Percentiles rank a stretch among this genome's conserved stretches.
phyloP scores from a whole-genome alignment of 2,797 vertebrate genomes.

The Sebastes iracundus region DNA sequence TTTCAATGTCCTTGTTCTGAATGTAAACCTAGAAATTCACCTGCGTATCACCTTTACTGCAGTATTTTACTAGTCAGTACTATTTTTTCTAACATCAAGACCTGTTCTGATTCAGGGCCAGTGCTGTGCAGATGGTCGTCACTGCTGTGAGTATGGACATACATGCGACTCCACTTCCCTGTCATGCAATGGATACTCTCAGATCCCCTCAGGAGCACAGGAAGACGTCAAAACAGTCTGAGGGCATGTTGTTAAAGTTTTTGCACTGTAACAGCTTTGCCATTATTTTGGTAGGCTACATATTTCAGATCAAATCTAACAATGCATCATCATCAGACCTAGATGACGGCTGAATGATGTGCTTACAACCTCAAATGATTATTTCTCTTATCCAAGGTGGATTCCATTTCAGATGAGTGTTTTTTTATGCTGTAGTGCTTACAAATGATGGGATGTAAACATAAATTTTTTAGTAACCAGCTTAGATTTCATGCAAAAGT shows the following conservation, averaged over 20 bases:
- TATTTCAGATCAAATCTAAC: neutral
- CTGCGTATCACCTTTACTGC: neutral
- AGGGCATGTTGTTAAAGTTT: neutral
- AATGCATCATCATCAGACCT: neutral
- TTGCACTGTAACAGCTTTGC: neutral
- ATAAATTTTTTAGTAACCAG: neutral
- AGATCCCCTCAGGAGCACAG: conserved; percentile 20
- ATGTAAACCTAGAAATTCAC: neutral
- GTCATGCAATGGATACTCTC: conserved; percentile 33
- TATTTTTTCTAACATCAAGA: conserved; percentile 15
- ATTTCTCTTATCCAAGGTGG: neutral
- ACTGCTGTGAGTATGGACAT: conserved; percentile 76
- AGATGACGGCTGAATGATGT: neutral
- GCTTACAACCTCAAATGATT: neutral
- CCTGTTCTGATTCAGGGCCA: conserved; percentile 59
- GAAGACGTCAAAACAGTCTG: conserved; percentile 8
- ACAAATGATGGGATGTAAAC: neutral
- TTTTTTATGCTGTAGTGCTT: neutral
- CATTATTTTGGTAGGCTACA: neutral
- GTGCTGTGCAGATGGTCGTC: conserved; percentile 71
- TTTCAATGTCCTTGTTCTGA: neutral
- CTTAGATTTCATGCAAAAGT: neutral
- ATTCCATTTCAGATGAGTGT: neutral
- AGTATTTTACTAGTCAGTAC: neutral
- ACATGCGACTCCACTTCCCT: conserved; percentile 44